Evolutionary conservation across 2,797 vertebrate genomes (phyloP), one percentile per base, ranked within the genome.

Genomic region (Sphaeramia orbicularis): DNA sequence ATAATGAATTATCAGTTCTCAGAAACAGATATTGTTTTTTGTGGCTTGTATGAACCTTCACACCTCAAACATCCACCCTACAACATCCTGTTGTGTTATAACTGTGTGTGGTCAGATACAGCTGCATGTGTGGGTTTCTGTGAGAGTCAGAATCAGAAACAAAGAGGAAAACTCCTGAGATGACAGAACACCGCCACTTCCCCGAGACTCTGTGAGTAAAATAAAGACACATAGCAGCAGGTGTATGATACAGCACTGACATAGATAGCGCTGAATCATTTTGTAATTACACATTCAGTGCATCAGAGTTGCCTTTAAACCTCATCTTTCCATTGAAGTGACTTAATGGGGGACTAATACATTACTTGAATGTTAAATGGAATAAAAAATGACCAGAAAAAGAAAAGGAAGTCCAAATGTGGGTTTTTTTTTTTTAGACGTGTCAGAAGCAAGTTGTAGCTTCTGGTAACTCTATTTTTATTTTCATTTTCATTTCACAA

Each of bases 31-130:
- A 65, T 56, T 84, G 74, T 88, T 92, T 90, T 65, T 82, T 74
- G 66, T 21, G 9, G 44, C 63, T 65, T 78, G 70, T 84, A 71
- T 74, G 64, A 88, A 87, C 52, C 58, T 85, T 90, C 84, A 79
- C 86, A 90, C 85, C 85, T 89, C 80, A 71, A 56, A 85, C 74
- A 84, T 80, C 86, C 78, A 87, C 84, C 86, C 83, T 78, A 58
- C 68, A 83, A 81, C 89, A 89, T 91, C 91, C 91, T 91, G 91
- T 92, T 89, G 88, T 89, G 85, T 85, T 86, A 72, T 71, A 84
- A 83, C 69, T 75, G 65, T 72, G 74, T 88, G 91, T 86, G 87
- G 88, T 86, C 86, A 87, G 61, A 87, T 73, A 86, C 83, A 88
- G 85, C 85, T 89, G 82, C 70, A 19, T 51, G 14, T 58, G 47